Evolutionary conservation across 30 jellyfish, hydroid and myxozoan species (phyloP), one percentile per base, ranked within the genome.

Genomic region (Rhopilema esculentum): DNA sequence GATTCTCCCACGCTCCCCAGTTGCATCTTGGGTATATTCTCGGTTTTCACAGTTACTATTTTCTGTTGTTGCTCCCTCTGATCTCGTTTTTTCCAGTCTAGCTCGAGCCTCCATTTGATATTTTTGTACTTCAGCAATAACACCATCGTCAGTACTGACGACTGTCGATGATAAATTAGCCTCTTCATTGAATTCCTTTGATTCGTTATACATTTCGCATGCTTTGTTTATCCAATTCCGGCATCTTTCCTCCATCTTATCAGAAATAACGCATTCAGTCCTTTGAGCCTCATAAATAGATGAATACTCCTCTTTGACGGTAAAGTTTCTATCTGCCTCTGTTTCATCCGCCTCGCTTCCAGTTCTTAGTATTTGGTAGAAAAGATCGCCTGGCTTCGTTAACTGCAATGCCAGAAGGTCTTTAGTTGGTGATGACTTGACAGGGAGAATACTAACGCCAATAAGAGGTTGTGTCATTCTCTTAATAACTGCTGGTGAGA

Each of bases 381-480:
- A 85, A 50, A 85, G 85, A 66, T 85, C 94, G 22, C 94, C 94
- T 4, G 78, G 26, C 61, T 85, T 85, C 27, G 94, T 85, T 77
- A 74, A 28, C 82, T 85, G 94, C 0, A 85, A 51, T 57, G 94
- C 94, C 7, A 66, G 27, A 16, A 69, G 74, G 49, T 85, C 78
- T 1, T 29, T 29, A 20, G 82, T 66, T 0, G 68, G 52, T 33
- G 62, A 24, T 69, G 76, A 74, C 69, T 65, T 79, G 64, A 64
- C 26, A 28, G 70, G 27, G 22, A 53, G 9, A 0, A 85, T 63
- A 61, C 77, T 65, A 49, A 85, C 31, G 12, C 94, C 94, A 64
- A 85, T 64, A 49, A 85, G 94, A 75, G 94, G 94, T 49, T 74
- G 94, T 66, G 22, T 75, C 51, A 85, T 82, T 33, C 94, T 85